Base-by-base conservation (phyloP, 2,888 invertebrate genomes). In the Pegoplata infirma region DNA sequence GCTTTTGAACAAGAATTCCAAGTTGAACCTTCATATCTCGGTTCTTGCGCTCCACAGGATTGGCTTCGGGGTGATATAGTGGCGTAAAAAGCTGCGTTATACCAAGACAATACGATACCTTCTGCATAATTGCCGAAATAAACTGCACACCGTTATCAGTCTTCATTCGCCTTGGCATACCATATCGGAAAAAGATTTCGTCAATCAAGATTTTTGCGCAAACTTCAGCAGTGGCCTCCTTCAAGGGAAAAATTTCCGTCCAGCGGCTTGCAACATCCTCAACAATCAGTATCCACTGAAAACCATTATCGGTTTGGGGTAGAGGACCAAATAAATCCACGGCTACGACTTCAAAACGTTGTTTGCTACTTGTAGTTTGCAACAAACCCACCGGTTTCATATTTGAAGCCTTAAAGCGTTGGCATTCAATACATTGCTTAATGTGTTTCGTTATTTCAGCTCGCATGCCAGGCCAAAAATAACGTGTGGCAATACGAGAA, bases 101-200 rank as follows among this genome's bases (percentile, higher is more conserved):
- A 10, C 14, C 25, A 10, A 67, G 19, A 40, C 51, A 32, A 44
- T 72, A 67, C 0, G 61, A 56, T 0, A 85, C 44, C 40, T 87
- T 79, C 56, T 88, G 88, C 85, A 88, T 86, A 0, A 87, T 75
- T 0, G 76, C 81, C 4, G 83, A 82, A 0, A 88, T 81, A 56
- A 88, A 87, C 28, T 87, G 87, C 0, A 82, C 72, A 0, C 87
- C 88, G 16, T 88, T 88, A 44, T 88, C 88, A n/a, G 82, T 84
- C 2, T 85, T 82, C 0, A 88, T 12, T 14, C 85, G 66, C 0
- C 87, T 25, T 0, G 85, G 85, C 0, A 83, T 7, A 0, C 87
- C 87, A 71, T 83, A 87, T 21, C 87, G 75, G 2, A 87, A 40
- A 7, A 88, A 82, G 0, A 86, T 61, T 64, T 87, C 86, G 23